Evolutionary conservation across 2,113 vertebrate species (phyloP).

Genomic region (Trogon surrucura): DNA sequence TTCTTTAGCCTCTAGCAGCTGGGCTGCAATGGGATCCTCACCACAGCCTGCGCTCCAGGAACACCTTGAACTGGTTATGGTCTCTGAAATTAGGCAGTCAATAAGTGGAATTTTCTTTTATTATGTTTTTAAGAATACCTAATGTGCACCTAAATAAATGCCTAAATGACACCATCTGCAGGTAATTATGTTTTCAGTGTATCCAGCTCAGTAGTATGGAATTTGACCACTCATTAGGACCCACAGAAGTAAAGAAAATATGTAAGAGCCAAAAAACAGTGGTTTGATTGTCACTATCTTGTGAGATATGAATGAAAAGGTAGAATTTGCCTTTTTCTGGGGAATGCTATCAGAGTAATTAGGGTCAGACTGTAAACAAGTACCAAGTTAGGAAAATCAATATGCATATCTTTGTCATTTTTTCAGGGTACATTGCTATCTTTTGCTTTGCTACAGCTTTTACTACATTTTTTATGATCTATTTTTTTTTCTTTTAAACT

Average conservation of each 20-base stretch:
- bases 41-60: not conserved
- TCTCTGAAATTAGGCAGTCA: conserved; percentile 24
- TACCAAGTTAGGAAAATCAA: not conserved
- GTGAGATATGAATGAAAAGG: not conserved
- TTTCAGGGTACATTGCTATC: not conserved
- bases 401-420: rapidly evolving
- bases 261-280: rapidly evolving
- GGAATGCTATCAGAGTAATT: not conserved
- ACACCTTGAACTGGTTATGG: conserved; percentile 51
- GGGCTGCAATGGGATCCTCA: not conserved
- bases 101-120: conserved; percentile 13
- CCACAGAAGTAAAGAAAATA: not conserved
- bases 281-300: rapidly evolving
- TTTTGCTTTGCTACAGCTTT: not conserved
- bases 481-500: not conserved
- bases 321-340: not conserved
- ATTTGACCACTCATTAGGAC: not conserved
- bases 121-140: not conserved
- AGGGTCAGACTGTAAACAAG: not conserved
- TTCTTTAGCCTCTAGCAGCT: not conserved
- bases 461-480: not conserved
- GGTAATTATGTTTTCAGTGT: not conserved
- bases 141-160: not conserved
- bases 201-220: not conserved
- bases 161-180: not conserved